Conservation (phyloP, 2,113 vertebrate species). For the Glaucidium brasilianum region DNA sequence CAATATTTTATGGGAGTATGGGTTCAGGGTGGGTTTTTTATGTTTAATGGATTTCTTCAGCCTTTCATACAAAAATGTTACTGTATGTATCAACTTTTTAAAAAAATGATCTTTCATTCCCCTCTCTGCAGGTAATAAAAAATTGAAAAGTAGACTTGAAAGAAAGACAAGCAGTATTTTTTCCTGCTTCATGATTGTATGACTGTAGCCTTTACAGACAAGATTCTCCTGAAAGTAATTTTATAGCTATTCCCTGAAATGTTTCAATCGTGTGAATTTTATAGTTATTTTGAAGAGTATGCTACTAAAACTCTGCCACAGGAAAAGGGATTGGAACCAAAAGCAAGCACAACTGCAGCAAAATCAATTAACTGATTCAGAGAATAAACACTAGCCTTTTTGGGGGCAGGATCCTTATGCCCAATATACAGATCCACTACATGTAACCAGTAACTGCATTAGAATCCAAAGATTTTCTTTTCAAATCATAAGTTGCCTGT, state of each 20-base stretch:
- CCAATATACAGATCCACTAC: not conserved
- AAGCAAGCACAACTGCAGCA: not conserved
- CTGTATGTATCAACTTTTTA: not conserved
- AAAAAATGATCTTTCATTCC: not conserved
- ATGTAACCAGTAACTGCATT: not conserved
- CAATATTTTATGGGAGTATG: not conserved
- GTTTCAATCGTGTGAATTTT: not conserved
- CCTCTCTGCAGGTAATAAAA: not conserved
- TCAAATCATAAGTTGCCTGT: not conserved
- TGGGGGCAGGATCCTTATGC: not conserved
- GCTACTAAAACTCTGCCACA: not conserved
- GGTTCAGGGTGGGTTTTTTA: not conserved
- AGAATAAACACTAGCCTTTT: not conserved
- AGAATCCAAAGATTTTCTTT: not conserved
- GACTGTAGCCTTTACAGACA: not conserved
- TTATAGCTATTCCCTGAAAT: not conserved
- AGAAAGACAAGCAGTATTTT: not conserved
- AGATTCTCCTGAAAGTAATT: not conserved
- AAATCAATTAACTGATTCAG: not conserved
- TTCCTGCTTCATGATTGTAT: not conserved
- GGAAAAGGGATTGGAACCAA: not conserved
- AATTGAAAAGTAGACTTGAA: not conserved
- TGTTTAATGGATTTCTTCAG: not conserved
- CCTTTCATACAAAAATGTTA: not conserved
- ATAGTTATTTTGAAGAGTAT: not conserved